Evolutionary conservation across 2,797 vertebrate genomes (phyloP), one percentile per base, ranked within the genome.

Genomic region (Etheostoma nigrum): DNA sequence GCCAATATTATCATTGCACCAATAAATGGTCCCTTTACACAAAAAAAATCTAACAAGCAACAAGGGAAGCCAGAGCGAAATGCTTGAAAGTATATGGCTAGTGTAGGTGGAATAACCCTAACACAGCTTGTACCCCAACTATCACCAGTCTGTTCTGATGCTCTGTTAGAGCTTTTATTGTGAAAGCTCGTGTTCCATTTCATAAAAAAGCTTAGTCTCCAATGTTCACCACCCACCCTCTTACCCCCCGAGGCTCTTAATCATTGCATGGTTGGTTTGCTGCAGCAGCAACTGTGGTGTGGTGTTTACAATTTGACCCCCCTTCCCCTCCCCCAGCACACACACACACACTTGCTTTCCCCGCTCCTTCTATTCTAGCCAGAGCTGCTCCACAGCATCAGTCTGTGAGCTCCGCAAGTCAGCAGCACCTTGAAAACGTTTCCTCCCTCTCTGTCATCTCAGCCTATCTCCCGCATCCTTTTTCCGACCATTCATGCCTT

Each of bases 271-370:
- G 94, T 93, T 96, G 96, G 95, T 96, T 96, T 96, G 96, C 96
- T 96, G 95, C 96, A 91, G 95, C 94, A 93, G 93, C 88, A 93
- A 95, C 94, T 93, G 96, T 96, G 94, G 93, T 94, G 84, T 89
- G 75, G 76, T 85, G 95, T 95, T 94, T 95, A 95, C 92, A 92
- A 89, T 95, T 92, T 93, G 91, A 92, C 92, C 91, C 92, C 89
- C 88, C 85, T 45, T 71, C 81, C 72, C 79, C 72, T 64, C 78
- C 77, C 66, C 61, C 82, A 76, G 54, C 76, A 51, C 77, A 30
- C 72, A 42, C 75, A 67, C 54, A 85, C 83, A 51, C 85, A 86
- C 87, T 6, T 5, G 1, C 30, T 86, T 81, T 74, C 82, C 72
- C 79, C 49, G 63, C 86, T 85, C 78, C 70, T 60, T 61, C 86